Base-by-base conservation (phyloP, 2,888 invertebrate genomes). In the Drosophila nr. fundita region DNA sequence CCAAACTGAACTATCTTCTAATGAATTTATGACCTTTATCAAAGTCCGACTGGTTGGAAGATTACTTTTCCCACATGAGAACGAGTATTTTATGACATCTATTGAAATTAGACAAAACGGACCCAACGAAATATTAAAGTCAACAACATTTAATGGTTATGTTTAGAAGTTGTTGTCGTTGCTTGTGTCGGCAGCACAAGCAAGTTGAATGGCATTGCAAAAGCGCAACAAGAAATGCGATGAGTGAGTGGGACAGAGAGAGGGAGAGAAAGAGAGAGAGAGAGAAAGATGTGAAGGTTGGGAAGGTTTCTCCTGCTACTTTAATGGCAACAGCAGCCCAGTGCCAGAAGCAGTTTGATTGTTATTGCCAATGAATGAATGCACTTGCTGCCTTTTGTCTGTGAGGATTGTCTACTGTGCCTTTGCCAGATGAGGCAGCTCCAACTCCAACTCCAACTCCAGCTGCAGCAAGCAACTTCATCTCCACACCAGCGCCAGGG, bases 351-450 rank as follows among this genome's bases (percentile, higher is more conserved):
- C 87, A 90, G 77, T 73, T 82, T 84, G 83, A 90, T 82, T 86
- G 87, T 90, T 87, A 87, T 88, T 77, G 91, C 89, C 90, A 90
- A 89, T 87, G 81, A 91, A 91, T 83, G 80, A 84, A 88, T 90
- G 84, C 83, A 90, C 82, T 83, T 82, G 83, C 86, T 80, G 78
- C 50, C 75, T 75, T 73, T 76, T 79, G 87, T 80, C 77, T 86
- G 87, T 49, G 54, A 52, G 75, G 53, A 76, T 68, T 80, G 79
- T 78, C 82, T 76, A n/a, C 15, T n/a, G n/a, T 50, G 50, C n/a
- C 27, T 50, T n/a, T 30, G 76, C 30, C 66, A 53, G 58, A 45
- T 54, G 67, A 24, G 62, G 48, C 50, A 45, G 21, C 36, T 42
- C 11, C 68, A 72, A 60, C 71, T 61, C 11, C 68, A 72, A 60